Evolutionary conservation across 2,113 vertebrate genomes (phyloP).

Genomic region (Tringa solitaria): DNA sequence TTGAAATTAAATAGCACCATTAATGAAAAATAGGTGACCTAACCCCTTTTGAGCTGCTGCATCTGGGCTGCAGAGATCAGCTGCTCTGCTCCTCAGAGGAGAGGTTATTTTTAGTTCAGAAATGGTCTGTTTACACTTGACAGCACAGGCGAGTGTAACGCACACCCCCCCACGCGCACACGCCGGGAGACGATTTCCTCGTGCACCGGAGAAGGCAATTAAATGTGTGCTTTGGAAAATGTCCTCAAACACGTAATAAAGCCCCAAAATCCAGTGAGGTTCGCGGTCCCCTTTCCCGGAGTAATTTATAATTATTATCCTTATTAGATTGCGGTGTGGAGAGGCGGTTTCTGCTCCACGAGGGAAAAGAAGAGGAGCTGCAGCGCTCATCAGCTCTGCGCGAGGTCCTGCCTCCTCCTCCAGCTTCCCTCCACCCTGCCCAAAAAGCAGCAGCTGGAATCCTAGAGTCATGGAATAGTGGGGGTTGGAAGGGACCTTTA

Average conservation of each 20-base stretch:
- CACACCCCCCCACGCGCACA: fast-evolving
- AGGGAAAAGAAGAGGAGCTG: neutral
- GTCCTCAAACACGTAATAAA: neutral
- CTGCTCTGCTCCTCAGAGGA: neutral
- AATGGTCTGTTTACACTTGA: neutral
- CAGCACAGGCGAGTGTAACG: neutral
- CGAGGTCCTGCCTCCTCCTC: neutral
- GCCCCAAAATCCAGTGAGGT: neutral
- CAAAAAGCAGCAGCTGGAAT: neutral
- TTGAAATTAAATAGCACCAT: neutral
- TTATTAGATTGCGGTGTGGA: neutral
- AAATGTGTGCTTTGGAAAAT: neutral
- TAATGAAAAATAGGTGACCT: neutral
- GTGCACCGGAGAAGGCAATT: neutral
- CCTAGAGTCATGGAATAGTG: too few relatives aligned
- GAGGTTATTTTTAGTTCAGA: neutral
- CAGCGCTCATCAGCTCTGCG: neutral
- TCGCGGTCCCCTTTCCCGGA: neutral
- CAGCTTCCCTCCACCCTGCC: neutral
- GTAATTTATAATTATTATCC: fast-evolving
- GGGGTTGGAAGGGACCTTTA: too few relatives aligned
- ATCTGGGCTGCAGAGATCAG: neutral
- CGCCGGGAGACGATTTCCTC: fast-evolving
- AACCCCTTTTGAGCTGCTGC: neutral
- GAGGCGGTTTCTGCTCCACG: neutral